Base-by-base conservation (phyloP, 2,888 invertebrate species). In the Drosophila borealis region DNA sequence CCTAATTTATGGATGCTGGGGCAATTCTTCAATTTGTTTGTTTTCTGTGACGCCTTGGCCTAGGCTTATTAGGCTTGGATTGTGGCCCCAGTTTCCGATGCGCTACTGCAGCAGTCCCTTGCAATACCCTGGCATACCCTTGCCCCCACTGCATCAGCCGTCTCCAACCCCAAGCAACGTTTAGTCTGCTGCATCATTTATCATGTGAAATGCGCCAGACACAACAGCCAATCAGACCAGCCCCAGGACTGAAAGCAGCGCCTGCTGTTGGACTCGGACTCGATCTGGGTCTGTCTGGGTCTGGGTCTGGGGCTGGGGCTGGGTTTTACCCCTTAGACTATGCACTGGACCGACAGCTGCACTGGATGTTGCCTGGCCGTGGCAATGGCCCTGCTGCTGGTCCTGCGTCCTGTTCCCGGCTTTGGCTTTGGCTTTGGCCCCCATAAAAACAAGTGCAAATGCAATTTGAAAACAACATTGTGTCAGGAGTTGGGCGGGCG, bases 131-230 rank as follows among this genome's bases (percentile, higher is more conserved):
- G 9, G 9, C n/a, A 42, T 3, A 11, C 37, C 17, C 10, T 9
- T 29, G 4, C 17, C 10, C n/a, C 44, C 5, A 6, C 14, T 45
- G 9, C 19, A 11, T 4, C 13, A 3, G 34, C 39, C 14, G 14
- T 13, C 19, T 11, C 14, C 25, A 13, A 36, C 29, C 41, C 34
- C 55, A 69, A 81, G 64, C 65, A 85, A 64, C 86, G 88, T 88
- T 83, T 88, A 85, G 88, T 74, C 86, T 72, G 86, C 78, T 80
- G 83, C 83, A 83, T 88, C 83, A 83, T 83, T 88, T 83, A 83
- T 83, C 86, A 83, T 83, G 82, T 83, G 86, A 83, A 83, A 85
- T 78, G 80, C 88, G 80, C 82, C 88, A 88, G 83, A 88, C 88
- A 83, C 70, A 85, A 85, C 74, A 77, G 72, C 79, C 79, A 78